These are phyloP conservation scores for Scortum barcoo DNA, from an alignment of 2,113 vertebrate genomes.

Conservation along the genomic window DNA sequence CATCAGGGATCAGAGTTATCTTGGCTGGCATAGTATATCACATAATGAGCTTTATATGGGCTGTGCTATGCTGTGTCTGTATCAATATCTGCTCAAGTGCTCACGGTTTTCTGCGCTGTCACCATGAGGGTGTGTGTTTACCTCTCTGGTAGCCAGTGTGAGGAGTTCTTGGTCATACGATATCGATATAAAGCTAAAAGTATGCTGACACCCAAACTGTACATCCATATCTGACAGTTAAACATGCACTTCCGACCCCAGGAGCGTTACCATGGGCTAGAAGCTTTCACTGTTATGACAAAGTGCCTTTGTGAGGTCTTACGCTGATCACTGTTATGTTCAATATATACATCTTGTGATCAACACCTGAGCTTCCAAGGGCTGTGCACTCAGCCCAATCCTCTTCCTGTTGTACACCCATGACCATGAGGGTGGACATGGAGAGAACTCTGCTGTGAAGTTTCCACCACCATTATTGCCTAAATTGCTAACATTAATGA, in stretches of 20 bases:
- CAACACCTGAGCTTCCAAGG: too few relatives aligned
- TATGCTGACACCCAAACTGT: background rate
- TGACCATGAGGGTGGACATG: too few relatives aligned
- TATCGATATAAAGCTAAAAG: background rate
- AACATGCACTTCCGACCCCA: background rate
- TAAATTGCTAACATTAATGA: too few relatives aligned
- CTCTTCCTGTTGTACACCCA: too few relatives aligned
- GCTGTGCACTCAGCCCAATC: too few relatives aligned
- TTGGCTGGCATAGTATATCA: background rate
- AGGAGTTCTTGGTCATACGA: background rate
- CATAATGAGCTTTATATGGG: slow-evolving; percentile 10
- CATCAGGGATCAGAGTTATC: slow-evolving; percentile 10
- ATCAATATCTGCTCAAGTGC: background rate
- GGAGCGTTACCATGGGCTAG: too few relatives aligned
- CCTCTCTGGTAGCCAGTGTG: background rate
- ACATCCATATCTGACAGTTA: background rate
- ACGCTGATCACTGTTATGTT: too few relatives aligned
- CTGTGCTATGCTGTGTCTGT: slow-evolving; percentile 14
- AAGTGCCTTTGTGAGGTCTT: too few relatives aligned
- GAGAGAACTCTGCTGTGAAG: too few relatives aligned
- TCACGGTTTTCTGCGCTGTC: background rate
- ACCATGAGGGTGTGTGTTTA: background rate
- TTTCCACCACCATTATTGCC: too few relatives aligned
- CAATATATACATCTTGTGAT: too few relatives aligned
- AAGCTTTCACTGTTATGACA: background rate